Conservation (phyloP, 2,888 invertebrate genomes). For the Tinea trinotella region DNA sequence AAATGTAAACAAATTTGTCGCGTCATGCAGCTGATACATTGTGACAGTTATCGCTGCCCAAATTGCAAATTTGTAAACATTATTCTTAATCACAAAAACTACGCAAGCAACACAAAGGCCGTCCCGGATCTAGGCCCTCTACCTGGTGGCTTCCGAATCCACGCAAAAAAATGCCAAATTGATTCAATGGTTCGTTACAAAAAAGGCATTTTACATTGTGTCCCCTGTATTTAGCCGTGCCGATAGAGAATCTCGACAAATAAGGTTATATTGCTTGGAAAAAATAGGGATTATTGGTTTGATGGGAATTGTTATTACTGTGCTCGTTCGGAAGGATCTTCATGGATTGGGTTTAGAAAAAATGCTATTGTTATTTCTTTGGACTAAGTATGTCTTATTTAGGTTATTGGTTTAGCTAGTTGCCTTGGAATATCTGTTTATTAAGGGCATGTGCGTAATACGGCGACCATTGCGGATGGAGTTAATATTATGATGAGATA, state of each 20-base stretch:
- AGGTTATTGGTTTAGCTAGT: conserved; percentile 6
- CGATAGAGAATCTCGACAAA: conserved; percentile 51
- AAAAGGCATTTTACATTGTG: conserved; percentile 52
- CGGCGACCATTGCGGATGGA: background rate
- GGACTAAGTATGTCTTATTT: background rate
- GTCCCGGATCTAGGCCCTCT: conserved; percentile 65
- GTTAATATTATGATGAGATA: conserved; percentile 1
- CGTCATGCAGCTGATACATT: conserved; percentile 50
- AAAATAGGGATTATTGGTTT: conserved; percentile 57
- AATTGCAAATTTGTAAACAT: conserved; percentile 68
- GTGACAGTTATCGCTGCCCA: conserved; percentile 60
- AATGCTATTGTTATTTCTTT: conserved; percentile 21
- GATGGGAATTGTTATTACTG: conserved; percentile 29
- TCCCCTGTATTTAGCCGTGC: conserved; percentile 59
- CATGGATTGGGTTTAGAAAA: conserved; percentile 24
- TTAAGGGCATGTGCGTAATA: background rate
- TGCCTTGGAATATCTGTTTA: background rate
- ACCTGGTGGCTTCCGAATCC: conserved; percentile 70
- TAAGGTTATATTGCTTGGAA: conserved; percentile 60
- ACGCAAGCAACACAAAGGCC: conserved; percentile 39
- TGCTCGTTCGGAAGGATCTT: background rate
- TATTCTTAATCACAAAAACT: conserved; percentile 48
- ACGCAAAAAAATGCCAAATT: conserved; percentile 58
- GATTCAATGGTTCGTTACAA: conserved; percentile 51
- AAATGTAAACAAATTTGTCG: background rate